These are phyloP conservation scores for Stercorarius parasiticus DNA, from an alignment of 2,113 vertebrate species.

Conservation along the genomic window DNA sequence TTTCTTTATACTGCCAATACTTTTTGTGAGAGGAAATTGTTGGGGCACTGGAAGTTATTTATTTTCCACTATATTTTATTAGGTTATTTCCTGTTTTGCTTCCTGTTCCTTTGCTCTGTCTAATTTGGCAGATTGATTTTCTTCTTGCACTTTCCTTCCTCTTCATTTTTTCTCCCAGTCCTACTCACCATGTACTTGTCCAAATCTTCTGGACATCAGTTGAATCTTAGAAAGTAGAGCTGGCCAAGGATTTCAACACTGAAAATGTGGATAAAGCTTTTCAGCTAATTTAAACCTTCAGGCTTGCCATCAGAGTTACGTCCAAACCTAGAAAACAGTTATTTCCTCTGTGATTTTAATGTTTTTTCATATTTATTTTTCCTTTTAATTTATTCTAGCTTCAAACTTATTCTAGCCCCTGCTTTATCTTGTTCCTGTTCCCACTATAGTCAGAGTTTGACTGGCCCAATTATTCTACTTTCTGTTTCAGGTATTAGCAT, in stretches of 20 bases:
- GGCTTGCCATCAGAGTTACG: neutral
- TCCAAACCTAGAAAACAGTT: neutral
- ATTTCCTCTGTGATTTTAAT: neutral
- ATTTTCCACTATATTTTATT: slow-evolving; percentile 65
- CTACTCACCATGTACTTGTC: neutral
- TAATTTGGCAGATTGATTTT: slow-evolving; percentile 65
- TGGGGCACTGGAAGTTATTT: slow-evolving; percentile 64
- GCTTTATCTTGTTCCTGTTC: neutral
- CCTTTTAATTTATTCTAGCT: neutral
- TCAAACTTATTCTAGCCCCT: neutral
- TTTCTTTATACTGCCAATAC: slow-evolving; percentile 23
- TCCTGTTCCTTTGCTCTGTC: slow-evolving; percentile 63
- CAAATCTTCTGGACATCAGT: neutral
- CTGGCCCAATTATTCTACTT: neutral
- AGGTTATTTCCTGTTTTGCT: slow-evolving; percentile 69
- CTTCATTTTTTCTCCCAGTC: neutral
- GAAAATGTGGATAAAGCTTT: neutral
- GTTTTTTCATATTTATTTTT: neutral
- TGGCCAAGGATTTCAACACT: neutral
- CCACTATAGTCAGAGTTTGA: neutral
- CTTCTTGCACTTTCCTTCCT: slow-evolving; percentile 47
- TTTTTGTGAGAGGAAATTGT: slow-evolving; percentile 61
- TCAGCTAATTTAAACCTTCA: neutral
- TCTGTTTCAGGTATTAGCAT: neutral
- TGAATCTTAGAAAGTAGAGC: neutral